phyloP scores from a whole-genome alignment of 2,113 vertebrate genomes.

The Ageneiosus marmoratus region DNA sequence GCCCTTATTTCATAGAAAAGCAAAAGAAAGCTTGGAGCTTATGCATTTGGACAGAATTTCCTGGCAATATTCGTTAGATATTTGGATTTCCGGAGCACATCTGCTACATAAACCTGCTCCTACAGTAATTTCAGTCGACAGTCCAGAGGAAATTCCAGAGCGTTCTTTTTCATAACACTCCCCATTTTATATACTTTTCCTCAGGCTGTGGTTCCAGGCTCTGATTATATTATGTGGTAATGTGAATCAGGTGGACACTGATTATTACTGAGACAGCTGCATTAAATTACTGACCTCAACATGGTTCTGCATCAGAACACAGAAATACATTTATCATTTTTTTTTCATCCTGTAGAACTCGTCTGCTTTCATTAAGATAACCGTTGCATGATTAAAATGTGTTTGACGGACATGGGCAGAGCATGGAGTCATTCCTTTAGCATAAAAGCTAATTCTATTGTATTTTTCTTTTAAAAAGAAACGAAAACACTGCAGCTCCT shows the following conservation, averaged over 20 bases:
- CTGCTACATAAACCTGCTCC: conserved; percentile 44
- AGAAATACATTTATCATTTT: neutral
- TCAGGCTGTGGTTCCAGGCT: conserved; percentile 32
- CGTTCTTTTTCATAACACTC: conserved; percentile 46
- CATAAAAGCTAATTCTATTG: neutral
- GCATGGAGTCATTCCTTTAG: neutral
- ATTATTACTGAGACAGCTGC: conserved; percentile 50
- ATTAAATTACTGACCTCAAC: conserved; percentile 42
- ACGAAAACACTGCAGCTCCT: conserved; percentile 19
- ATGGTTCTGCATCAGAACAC: conserved; percentile 28
- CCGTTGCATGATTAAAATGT: neutral
- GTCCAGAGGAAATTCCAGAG: conserved; percentile 41
- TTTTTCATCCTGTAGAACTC: neutral
- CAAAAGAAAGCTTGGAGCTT: conserved; percentile 23
- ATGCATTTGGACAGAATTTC: conserved; percentile 28
- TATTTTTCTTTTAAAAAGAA: neutral
- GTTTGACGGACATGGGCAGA: neutral
- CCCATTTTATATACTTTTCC: conserved; percentile 37
- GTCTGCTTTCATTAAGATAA: conserved; percentile 7
- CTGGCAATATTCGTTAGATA: conserved; percentile 13
- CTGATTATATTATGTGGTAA: conserved; percentile 36
- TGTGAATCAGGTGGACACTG: conserved; percentile 48
- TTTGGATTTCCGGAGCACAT: conserved; percentile 46
- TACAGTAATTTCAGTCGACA: conserved; percentile 41
- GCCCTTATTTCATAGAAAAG: neutral